Evolutionary conservation across 2,888 invertebrate species (phyloP), one percentile per base, ranked within the genome.

Genomic region (Temnothorax ravouxi): DNA sequence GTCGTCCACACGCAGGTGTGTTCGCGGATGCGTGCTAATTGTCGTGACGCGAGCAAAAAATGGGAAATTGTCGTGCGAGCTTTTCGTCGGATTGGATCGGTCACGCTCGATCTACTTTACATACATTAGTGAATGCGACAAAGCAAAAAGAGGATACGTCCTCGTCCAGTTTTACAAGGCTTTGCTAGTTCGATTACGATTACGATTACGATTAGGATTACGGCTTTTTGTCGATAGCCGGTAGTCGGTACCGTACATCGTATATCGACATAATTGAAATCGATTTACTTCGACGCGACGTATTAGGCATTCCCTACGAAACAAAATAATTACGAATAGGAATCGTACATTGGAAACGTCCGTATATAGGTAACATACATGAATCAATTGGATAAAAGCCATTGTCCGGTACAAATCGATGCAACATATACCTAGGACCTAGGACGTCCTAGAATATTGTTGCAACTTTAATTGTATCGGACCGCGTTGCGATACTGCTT

Each of bases 31-130:
- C 62, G 29, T 50, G 41, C 61, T 54, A 76, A 64, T 80, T 50
- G 25, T 62, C 52, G 52, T 15, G 76, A 44, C 44, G 52, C 21
- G 76, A 44, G 34, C 38, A n/a, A 64, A 59, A 76, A 76, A 29
- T 21, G 25, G 76, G 52, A 41, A 62, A 52, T 76, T 25, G 59
- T 34, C 56, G 61, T 13, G 25, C 29, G 62, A 54, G 62, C 29
- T 76, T 81, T 76, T 76, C 61, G 41, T 41, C 29, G 29, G 29
- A 29, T 38, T 38, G 9, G 52, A 29, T 52, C 76, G 52, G 61
- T 81, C 76, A 81, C 76, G 62, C 75, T 62, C 81, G 11, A 76
- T 76, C 52, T 54, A 54, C 52, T 64, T 81, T 62, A n/a, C 44
- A 41, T 54, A 61, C n/a, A 29, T 75, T 61, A 29, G n/a, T 29